Evolutionary conservation across 2,113 vertebrate genomes (phyloP).

Genomic region (Bos javanicus): DNA sequence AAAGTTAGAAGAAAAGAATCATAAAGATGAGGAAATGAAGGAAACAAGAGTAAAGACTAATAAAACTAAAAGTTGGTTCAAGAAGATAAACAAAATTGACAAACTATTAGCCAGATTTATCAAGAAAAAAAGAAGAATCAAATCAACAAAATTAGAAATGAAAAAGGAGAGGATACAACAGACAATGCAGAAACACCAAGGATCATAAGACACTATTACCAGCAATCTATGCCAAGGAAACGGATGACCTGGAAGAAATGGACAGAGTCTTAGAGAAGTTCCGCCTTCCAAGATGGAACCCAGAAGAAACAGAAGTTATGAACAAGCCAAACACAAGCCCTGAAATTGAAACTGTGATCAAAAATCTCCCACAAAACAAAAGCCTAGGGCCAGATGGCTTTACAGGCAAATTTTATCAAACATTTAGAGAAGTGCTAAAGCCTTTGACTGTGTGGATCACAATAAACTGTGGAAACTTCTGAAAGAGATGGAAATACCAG

Average conservation of each 20-base stretch:
- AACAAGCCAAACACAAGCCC: neutral
- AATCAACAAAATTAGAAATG: neutral
- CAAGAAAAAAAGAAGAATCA: neutral
- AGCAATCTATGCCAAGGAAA: neutral
- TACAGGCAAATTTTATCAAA: neutral
- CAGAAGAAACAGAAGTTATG: neutral
- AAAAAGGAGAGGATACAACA: neutral
- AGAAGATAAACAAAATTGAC: neutral
- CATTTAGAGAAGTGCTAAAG: neutral
- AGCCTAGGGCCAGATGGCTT: neutral
- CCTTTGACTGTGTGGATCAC: too few relatives aligned
- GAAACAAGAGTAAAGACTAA: neutral
- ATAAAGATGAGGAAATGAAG: neutral
- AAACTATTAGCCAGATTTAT: neutral
- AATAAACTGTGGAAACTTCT: too few relatives aligned
- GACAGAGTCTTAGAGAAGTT: neutral
- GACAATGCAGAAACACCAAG: neutral
- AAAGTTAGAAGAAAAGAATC: neutral
- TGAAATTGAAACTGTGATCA: neutral
- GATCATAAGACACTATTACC: accelerated
- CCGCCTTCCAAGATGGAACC: neutral
- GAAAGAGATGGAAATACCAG: too few relatives aligned
- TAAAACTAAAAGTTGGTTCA: neutral
- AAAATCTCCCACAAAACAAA: neutral
- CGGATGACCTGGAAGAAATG: accelerated